Percentiles rank a stretch among this genome's conserved stretches.
phyloP scores from a whole-genome alignment of 2,888 invertebrate genomes.

The Didymodactylos carnosus region DNA sequence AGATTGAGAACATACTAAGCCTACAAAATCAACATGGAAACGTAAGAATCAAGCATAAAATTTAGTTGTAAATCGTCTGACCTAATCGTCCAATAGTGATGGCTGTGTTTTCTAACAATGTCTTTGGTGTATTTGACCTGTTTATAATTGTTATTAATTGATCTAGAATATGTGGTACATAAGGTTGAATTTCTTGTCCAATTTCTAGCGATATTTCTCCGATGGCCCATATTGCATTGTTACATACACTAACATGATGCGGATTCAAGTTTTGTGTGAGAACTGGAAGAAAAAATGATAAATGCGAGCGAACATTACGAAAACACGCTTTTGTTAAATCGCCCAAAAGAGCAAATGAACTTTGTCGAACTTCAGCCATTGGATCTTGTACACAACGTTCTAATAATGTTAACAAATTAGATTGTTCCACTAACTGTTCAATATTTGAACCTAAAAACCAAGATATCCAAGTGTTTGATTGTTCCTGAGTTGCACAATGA shows the following conservation, averaged over 20 bases:
- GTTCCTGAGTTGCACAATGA: no score
- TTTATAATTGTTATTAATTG: constrained; percentile 87
- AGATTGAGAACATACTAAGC: constrained; percentile 99
- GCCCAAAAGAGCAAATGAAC: constrained; percentile 86
- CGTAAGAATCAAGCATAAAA: no score
- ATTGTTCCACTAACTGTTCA: background rate
- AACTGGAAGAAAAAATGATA: constrained; percentile 71
- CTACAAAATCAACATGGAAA: no score
- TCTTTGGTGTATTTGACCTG: constrained; percentile 84
- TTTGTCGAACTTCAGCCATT: constrained; percentile 73
- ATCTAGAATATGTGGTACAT: constrained; percentile 66
- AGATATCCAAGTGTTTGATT: background rate
- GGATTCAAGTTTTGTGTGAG: constrained; percentile 88
- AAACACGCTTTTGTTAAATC: constrained; percentile 96
- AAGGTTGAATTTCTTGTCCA: constrained; percentile 67
- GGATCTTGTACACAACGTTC: background rate
- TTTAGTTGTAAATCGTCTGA: no score
- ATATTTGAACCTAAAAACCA: background rate
- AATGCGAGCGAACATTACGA: constrained; percentile 64
- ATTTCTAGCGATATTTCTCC: constrained; percentile 54
- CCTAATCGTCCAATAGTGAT: constrained; percentile 43
- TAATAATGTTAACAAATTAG: background rate
- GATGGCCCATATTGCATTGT: constrained; percentile 98
- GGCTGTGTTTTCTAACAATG: constrained; percentile 95
- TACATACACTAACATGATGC: constrained; percentile 67